Evolutionary conservation across 2,888 invertebrate species (phyloP), one percentile per base, ranked within the genome.

Genomic region (Ferrisia virgata): DNA sequence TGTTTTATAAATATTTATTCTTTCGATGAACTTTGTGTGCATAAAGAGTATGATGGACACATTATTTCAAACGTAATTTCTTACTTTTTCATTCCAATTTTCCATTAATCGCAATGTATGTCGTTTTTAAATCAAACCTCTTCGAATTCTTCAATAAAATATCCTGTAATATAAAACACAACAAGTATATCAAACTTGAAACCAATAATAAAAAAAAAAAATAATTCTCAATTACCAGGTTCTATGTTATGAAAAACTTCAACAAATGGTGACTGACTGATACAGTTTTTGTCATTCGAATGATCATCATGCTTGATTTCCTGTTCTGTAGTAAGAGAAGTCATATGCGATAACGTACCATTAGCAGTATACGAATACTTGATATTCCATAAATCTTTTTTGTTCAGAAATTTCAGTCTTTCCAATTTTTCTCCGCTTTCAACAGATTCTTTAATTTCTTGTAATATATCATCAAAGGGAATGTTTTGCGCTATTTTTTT

Each of bases 311-410:
- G 33, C 33, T 18, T 5, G 5, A 28, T 15, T 2, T 15, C 28
- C 11, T 3, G 3, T 11, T 76, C 36, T 0, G 36, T 1, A 76
- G 36, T n/a, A 22, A 76, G 15, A 15, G 72, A 18, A 18, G 25
- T 43, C 43, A 40, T 79, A 22, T 18, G 43, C 11, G 79, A n/a
- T 28, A 47, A 4, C 43, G 8, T 76, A 36, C 72, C 72, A 36
- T 36, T 76, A 6, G 72, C 72, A 5, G 72, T 76, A n/a, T 79
- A 47, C 39, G 79, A 79, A 79, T 79, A 43, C 18, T 83, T 78
- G 18, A 83, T 78, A 47, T 83, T 83, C 72, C 78, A 83, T 13
- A 83, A 18, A 33, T 83, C 78, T 83, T 83, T 83, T 25, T 83
- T 83, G 6, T n/a, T 83, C n/a, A 83, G n/a, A 33, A 83, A 36